Evolutionary conservation across 2,888 invertebrate species (phyloP), one percentile per base, ranked within the genome.

Genomic region (Rambutsinella grinnellia): DNA sequence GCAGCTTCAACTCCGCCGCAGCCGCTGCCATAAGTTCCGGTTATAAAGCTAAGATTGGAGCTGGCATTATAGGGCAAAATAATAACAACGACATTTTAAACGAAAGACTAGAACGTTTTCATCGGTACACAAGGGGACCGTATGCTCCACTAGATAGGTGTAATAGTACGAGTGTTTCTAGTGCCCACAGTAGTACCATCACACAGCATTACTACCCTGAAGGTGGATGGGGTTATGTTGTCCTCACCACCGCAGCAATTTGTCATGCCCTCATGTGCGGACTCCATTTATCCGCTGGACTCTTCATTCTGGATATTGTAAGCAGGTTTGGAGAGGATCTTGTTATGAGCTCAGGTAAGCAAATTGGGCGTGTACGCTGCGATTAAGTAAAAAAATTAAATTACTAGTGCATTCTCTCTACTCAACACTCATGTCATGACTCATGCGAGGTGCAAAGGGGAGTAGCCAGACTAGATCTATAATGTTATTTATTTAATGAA

Each of bases 171-270:
- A 78, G 78, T 72, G 78, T 78, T 13, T 80, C 80, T 23, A 78
- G 78, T 70, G 71, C 76, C 49, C 71, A 76, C 26, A 76, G 76
- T 54, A 77, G 74, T 67, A 80, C 79, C 19, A 80, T 80, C 27
- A 81, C 82, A 13, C 77, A 83, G 46, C 81, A 82, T 65, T 83
- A 82, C 27, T 83, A 82, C 61, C 83, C 83, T 0, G 83, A 80
- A 67, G 82, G 82, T 5, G 81, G 81, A 2, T 80, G 81, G 81
- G 83, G 83, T 19, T 82, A 72, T 67, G 75, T 82, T 13, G 76
- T 84, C 15, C 76, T 84, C 2, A 65, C 79, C 21, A 77, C 80
- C 0, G 81, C 82, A 13, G 17, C 76, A 21, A 72, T 80, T 65
- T 75, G 77, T 61, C 83, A 83, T 68, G 76, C 76, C n/a, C 78